Base-by-base conservation (phyloP, 2,888 invertebrate genomes). In the Drosophila algonquin region DNA sequence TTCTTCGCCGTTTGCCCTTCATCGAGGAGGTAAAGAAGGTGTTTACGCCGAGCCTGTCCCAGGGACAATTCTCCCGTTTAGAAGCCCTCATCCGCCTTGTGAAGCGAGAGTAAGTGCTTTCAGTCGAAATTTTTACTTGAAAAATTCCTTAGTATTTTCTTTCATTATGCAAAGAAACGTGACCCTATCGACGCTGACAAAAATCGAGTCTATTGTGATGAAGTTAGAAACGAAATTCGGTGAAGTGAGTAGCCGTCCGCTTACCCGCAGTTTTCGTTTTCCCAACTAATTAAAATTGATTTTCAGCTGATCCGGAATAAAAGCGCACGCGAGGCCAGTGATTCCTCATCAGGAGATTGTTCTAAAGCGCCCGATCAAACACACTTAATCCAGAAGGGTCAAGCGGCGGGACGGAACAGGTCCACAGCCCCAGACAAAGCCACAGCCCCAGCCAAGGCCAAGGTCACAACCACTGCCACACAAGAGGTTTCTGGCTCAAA, bases 1-100 rank as follows among this genome's bases (percentile, higher is more conserved):
- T 90, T 77, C 80, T 58, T 90, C 92, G 93, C 93, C 81, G 95
- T 95, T 92, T 96, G 81, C 95, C 96, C n/a, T 96, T 96, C 89
- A 91, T 96, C 90, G 94, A 95, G 87, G 94, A 93, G 77, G 95
- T 96, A 93, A 95, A 96, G 30, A 78, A 40, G 75, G 86, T 61
- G 1, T 70, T 70, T 47, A 55, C 32, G 16, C 12, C 24, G 0
- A 61, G 53, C 4, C 45, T 81, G 44, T 52, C 73, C 27, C 62
- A 75, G 12, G 84, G 87, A 9, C 86, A 87, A 52, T 79, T 77
- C n/a, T 87, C 84, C 35, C 73, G 91, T 3, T 74, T 89, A 8
- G 86, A 88, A 73, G 86, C 89, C 80, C 83, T 90, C 76, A 77
- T 56, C 73, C 78, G 58, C 72, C 75, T 75, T 67, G 80, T 67